phyloP scores from a whole-genome alignment of 1,140 invertebrate species.

The Batillaria attramentaria region DNA sequence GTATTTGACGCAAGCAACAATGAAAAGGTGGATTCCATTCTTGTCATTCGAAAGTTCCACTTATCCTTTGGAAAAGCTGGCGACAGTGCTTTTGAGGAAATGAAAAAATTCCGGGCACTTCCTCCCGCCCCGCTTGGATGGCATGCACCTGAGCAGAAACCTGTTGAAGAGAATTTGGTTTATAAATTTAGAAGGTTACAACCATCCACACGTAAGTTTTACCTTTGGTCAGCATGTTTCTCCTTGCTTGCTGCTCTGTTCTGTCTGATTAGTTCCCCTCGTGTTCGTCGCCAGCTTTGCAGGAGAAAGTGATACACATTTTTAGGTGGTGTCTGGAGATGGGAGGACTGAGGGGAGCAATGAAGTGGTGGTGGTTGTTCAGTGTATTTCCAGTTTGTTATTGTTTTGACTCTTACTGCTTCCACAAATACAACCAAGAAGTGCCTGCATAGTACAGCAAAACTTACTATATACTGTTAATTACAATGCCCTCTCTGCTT shows the following conservation, averaged over 20 bases:
- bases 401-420: no score
- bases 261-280: neutral
- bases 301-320: neutral
- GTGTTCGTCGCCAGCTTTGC: neutral
- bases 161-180: neutral
- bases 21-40: constrained; percentile 55
- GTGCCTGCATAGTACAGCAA: no score
- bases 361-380: no score
- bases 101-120: constrained; percentile 1
- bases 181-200: neutral
- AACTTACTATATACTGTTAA: no score
- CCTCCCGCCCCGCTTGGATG: constrained; percentile 7
- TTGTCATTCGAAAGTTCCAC: constrained; percentile 56
- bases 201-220: constrained; percentile 7
- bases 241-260: neutral
- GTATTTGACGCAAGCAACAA: constrained; percentile 80
- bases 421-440: no score
- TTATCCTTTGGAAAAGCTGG: constrained; percentile 53
- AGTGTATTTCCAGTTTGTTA: no score
- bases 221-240: neutral
- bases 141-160: neutral
- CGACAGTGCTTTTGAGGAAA: constrained; percentile 24
- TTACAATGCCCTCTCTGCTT: no score
- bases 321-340: neutral
- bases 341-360: neutral